phyloP scores from a whole-genome alignment of 2,797 vertebrate species.

The Scyliorhinus canicula region DNA sequence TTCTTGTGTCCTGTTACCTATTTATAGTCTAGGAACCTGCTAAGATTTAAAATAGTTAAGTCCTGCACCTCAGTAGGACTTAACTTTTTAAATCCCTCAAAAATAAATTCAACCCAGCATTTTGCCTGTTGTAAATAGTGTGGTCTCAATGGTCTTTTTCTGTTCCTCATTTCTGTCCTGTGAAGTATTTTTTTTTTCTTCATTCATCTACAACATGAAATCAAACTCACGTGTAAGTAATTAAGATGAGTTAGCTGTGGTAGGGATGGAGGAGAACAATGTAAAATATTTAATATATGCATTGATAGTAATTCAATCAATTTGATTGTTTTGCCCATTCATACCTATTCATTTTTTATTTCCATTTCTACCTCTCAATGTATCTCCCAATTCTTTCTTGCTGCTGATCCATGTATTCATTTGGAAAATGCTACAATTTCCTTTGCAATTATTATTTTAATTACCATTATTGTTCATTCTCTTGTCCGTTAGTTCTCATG shows the following conservation, averaged over 20 bases:
- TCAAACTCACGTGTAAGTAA: background rate
- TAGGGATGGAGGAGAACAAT: background rate
- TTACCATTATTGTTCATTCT: background rate
- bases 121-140: conserved; percentile 12
- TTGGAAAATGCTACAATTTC: conserved; percentile 13
- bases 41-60: conserved; percentile 33
- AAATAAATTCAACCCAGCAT: background rate
- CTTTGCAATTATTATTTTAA: background rate
- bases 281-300: background rate
- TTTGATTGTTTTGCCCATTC: background rate
- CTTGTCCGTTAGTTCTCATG: background rate
- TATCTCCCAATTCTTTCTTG: background rate
- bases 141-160: conserved; percentile 14
- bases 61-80: background rate
- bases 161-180: conserved; percentile 27
- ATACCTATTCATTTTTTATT: background rate
- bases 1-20: conserved; percentile 27
- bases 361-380: background rate
- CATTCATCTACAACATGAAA: background rate
- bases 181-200: background rate
- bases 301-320: conserved; percentile 9
- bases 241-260: background rate
- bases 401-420: background rate
- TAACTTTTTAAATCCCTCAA: conserved; percentile 35
- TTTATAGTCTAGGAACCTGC: conserved; percentile 8